Evolutionary conservation across 1,140 invertebrate species (phyloP), one percentile per base, ranked within the genome.

Genomic region (Dufourea novaeangliae): DNA sequence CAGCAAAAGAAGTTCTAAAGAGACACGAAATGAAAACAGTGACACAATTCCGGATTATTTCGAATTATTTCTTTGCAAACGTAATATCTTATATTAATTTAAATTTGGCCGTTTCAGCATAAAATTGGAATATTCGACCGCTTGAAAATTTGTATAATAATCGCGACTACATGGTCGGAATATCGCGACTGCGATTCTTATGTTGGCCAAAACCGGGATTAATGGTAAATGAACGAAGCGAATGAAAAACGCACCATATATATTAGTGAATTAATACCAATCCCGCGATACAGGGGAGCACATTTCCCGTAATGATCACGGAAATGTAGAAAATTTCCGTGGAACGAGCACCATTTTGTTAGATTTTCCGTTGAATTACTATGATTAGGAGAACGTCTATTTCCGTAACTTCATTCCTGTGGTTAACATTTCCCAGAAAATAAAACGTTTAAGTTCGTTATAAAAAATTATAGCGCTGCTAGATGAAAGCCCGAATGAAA

Each of bases 321-420:
- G 54, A 46, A 59, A 27, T 46, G 46, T 75, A 56, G 14, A 75
- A 68, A 29, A 46, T 54, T 41, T 56, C 25, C n/a, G 2, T 17
- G 29, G 22, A 69, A 59, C n/a, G 32, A 69, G 64, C 37, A 11
- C 25, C 39, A 57, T 68, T 68, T 69, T 76, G 64, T 68, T 57
- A n/a, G 64, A 69, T 56, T 76, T 76, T 59, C 8, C 12, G 17
- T 20, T 2, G 63, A 68, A 59, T 75, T 54, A 54, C 20, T 11
- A 68, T 59, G 11, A 59, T 57, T 57, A 68, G 17, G 20, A 56
- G 27, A 1, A 52, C 27, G 29, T 39, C 20, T 1, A 32, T 27
- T 56, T 44, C 14, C 14, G 11, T 52, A 11, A 27, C 14, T 41
- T 29, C 20, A 63, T 63, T 25, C 37, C 22, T n/a, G 1, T 7